A percentile compares a stretch with the other conserved stretches of the same genome.
Conservation (phyloP, 2,888 invertebrate species). For the Pristionchus maxplancki region DNA sequence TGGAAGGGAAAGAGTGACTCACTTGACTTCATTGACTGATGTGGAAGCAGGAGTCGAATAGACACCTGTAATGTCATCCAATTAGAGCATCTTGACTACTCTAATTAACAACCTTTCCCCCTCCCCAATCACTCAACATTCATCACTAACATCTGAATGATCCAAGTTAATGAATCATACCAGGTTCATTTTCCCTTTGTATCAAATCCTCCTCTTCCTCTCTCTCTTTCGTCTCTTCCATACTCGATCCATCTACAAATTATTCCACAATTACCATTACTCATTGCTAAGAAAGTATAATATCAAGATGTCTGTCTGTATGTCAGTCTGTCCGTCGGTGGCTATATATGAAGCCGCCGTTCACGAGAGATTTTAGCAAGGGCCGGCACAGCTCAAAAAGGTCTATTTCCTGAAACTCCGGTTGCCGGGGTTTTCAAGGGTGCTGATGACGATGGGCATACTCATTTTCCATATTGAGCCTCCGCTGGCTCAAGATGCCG, state of each 20-base stretch:
- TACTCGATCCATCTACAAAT: constrained; percentile 4
- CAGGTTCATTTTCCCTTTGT: background rate
- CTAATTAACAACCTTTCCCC: background rate
- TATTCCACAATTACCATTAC: background rate
- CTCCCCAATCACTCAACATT: background rate
- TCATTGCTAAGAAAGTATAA: no score
- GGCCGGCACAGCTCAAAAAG: no score
- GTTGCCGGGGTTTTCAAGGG: no score
- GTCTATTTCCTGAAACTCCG: no score
- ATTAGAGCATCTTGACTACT: background rate
- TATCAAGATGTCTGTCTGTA: no score
- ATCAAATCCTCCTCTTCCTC: background rate
- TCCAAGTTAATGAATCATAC: background rate
- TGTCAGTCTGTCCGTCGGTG: no score
- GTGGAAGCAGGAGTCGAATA: background rate
- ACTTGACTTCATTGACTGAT: background rate
- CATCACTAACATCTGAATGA: no score
- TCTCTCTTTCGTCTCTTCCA: constrained; percentile 4
- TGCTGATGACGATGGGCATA: no score
- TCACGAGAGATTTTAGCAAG: no score
- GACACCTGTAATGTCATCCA: background rate
- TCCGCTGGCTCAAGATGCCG: no score
- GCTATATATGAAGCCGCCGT: no score
- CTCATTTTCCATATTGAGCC: no score
- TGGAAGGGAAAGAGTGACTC: background rate